phyloP scores from a whole-genome alignment of 2,113 vertebrate species.

The Indicator maculatus region DNA sequence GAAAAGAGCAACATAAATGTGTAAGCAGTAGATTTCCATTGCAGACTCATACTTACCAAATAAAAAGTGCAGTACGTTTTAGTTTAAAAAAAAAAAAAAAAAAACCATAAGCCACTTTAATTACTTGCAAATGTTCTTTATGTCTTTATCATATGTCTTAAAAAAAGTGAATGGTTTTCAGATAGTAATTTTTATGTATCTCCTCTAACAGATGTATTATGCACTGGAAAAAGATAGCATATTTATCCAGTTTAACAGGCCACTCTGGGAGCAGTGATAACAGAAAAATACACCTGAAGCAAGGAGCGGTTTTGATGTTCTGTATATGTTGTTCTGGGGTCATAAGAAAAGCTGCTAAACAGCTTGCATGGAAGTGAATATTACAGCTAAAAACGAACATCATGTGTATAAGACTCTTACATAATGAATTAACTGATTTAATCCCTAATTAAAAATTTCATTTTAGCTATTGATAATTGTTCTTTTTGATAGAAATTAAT shows the following conservation, averaged over 20 bases:
- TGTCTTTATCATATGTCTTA: neutral
- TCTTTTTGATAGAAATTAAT: neutral
- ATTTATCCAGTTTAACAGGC: conserved; percentile 36
- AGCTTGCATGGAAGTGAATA: neutral
- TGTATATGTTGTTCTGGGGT: neutral
- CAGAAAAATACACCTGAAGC: conserved; percentile 4
- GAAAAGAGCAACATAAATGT: neutral
- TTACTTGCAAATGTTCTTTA: neutral
- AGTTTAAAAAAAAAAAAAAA: neutral
- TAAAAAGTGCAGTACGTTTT: neutral
- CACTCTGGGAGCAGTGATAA: conserved; percentile 14
- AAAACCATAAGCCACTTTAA: neutral
- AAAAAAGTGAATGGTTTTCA: neutral
- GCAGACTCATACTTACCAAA: neutral
- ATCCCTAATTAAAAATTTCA: neutral
- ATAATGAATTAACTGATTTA: neutral
- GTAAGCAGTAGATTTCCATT: neutral
- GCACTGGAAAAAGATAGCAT: neutral
- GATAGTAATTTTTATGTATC: neutral
- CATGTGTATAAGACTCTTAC: neutral
- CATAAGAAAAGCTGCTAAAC: neutral
- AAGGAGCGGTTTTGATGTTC: conserved; percentile 3
- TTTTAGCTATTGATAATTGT: neutral
- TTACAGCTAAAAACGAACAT: neutral
- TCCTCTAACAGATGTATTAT: neutral